phyloP scores from a whole-genome alignment of 2,797 vertebrate genomes.

The Anniella stebbinsi region DNA sequence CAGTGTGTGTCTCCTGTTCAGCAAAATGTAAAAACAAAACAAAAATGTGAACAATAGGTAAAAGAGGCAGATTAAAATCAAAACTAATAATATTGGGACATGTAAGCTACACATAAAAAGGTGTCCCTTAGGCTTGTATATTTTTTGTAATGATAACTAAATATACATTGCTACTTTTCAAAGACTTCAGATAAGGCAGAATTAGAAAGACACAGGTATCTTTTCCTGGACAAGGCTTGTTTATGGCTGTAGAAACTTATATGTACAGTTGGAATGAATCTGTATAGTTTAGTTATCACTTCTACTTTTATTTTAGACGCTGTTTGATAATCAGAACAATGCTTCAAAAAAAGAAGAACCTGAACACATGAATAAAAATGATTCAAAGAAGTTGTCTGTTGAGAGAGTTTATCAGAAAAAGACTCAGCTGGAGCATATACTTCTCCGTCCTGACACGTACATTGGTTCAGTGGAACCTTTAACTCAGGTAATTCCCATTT shows the following conservation, averaged over 20 bases:
- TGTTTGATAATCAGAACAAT: conserved; percentile 89
- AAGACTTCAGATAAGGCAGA: conserved; percentile 16
- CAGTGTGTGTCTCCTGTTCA: background rate
- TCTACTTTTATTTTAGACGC: conserved; percentile 79
- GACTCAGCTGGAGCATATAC: conserved; percentile 98
- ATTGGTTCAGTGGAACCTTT: conserved; percentile 94
- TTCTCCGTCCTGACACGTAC: conserved; percentile 97
- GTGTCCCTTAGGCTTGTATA: background rate
- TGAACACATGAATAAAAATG: conserved; percentile 88
- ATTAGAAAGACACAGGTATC: conserved; percentile 48
- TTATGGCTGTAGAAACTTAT: conserved; percentile 31
- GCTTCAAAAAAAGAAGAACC: conserved; percentile 89
- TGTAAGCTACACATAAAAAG: background rate
- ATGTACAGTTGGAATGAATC: conserved; percentile 31
- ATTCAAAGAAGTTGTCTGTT: conserved; percentile 95
- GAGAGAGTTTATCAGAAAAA: conserved; percentile 99
- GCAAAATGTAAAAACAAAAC: background rate
- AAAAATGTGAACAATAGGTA: background rate
- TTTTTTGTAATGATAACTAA: background rate
- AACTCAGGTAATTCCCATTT: conserved; percentile 86
- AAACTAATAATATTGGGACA: background rate
- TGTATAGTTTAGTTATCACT: conserved; percentile 29
- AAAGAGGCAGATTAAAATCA: background rate
- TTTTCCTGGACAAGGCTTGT: conserved; percentile 33
- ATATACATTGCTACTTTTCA: background rate